A percentile compares a stretch with the other conserved stretches of the same genome.
These are phyloP conservation scores for Blastobasis lacticolella DNA, from an alignment of 2,888 invertebrate species.

Conservation along the genomic window DNA sequence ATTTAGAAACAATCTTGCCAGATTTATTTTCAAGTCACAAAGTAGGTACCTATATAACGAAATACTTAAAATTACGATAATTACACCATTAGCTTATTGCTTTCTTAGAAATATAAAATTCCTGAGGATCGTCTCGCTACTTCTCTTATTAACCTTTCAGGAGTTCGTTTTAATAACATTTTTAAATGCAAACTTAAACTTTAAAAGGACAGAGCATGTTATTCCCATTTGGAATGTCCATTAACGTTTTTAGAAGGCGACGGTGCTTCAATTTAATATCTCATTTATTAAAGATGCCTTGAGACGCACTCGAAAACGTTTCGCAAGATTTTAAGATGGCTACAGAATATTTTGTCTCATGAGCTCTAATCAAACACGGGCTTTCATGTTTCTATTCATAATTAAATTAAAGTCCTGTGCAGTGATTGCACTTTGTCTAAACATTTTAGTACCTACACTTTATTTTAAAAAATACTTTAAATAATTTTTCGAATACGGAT, in stretches of 20 bases:
- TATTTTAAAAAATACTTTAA: conserved; percentile 28
- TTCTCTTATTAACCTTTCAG: too few relatives aligned
- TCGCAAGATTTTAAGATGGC: conserved; percentile 42
- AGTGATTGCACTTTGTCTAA: not conserved
- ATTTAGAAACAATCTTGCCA: too few relatives aligned
- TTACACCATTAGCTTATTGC: too few relatives aligned
- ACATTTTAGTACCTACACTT: conserved; percentile 4
- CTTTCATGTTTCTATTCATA: not conserved
- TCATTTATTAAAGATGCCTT: conserved; percentile 26
- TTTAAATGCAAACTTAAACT: too few relatives aligned
- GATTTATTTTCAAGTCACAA: too few relatives aligned
- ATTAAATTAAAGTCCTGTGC: not conserved
- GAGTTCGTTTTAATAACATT: too few relatives aligned
- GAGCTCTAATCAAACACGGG: not conserved
- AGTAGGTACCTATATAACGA: too few relatives aligned
- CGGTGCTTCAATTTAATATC: conserved; percentile 37
- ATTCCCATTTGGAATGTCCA: conserved; percentile 13
- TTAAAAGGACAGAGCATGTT: conserved; percentile 12
- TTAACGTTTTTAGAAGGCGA: conserved; percentile 27
- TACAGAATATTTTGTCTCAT: conserved; percentile 25
- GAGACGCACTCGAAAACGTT: conserved; percentile 35
- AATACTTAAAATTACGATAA: too few relatives aligned
- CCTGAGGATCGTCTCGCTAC: too few relatives aligned
- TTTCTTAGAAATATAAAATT: too few relatives aligned
- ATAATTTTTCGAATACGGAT: too few relatives aligned